Percentiles rank a stretch among this genome's conserved stretches.
Evolutionary conservation across 2,797 vertebrate species (phyloP).

Genomic region (Micromesistius poutassou): DNA sequence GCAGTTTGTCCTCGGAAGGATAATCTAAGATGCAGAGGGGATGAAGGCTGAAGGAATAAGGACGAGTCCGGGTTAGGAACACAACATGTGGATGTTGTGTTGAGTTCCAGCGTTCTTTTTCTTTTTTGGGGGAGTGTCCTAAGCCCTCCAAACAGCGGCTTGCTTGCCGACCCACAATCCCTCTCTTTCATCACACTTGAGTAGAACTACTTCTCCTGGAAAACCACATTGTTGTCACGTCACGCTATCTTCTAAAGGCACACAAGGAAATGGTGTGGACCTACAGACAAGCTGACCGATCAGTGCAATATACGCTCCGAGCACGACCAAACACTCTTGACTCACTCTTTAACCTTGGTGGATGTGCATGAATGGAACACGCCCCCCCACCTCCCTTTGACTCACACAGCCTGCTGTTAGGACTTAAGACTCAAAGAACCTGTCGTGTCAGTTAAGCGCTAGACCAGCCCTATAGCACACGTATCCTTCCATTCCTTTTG

Average conservation of each 20-base stretch:
- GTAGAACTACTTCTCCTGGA: slow-evolving; percentile 16
- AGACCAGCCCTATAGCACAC: slow-evolving; percentile 3
- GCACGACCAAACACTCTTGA: slow-evolving; percentile 16
- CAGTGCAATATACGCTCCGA: slow-evolving; percentile 35
- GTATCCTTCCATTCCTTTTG: slow-evolving; percentile 14
- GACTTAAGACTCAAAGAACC: neutral
- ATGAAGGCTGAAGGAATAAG: neutral
- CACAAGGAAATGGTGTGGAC: neutral
- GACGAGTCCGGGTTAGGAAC: neutral
- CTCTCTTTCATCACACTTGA: slow-evolving; percentile 1
- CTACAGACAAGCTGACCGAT: neutral
- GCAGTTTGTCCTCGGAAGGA: neutral
- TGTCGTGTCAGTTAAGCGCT: slow-evolving; percentile 15
- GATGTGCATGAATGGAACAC: slow-evolving; percentile 22
- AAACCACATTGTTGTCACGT: neutral
- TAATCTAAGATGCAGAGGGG: neutral
- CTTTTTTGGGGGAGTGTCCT: neutral
- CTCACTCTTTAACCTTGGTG: slow-evolving; percentile 39
- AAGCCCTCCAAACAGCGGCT: slow-evolving; percentile 1
- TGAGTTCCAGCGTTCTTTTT: neutral
- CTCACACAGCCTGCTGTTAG: neutral
- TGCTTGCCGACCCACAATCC: neutral
- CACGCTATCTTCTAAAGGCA: slow-evolving; percentile 6
- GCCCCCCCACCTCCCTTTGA: neutral
- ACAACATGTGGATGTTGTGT: neutral